phyloP scores from a whole-genome alignment of 2,888 invertebrate species.

The Sabatieria punctata region DNA sequence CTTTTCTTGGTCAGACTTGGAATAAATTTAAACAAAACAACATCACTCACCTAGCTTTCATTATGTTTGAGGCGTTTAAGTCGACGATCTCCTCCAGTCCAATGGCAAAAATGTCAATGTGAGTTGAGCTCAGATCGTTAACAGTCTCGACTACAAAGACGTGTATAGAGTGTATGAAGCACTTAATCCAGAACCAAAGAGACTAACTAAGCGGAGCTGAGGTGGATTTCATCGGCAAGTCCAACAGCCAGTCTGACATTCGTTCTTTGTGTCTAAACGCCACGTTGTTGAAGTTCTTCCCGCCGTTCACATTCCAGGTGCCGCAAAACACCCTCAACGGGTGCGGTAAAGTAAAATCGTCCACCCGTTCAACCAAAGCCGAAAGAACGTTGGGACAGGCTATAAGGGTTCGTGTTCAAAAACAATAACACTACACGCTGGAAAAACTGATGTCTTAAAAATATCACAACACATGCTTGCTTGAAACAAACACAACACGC shows the following conservation, averaged over 20 bases:
- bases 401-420: too few relatives aligned
- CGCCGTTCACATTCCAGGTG: slow-evolving; percentile 98
- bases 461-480: too few relatives aligned
- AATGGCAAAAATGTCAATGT: slow-evolving; percentile 85
- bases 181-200: too few relatives aligned
- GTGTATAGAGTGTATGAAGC: too few relatives aligned
- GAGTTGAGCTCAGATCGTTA: slow-evolving; percentile 40
- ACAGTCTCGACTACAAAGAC: slow-evolving; percentile 11
- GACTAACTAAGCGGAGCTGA: too few relatives aligned
- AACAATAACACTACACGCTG: background rate
- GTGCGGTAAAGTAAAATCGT: slow-evolving; percentile 54
- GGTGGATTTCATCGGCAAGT: slow-evolving; percentile 6
- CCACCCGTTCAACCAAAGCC: slow-evolving; percentile 65
- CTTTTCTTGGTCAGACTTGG: too few relatives aligned
- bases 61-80: slow-evolving; percentile 90
- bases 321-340: slow-evolving; percentile 66
- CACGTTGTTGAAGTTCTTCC: slow-evolving; percentile 89
- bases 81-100: slow-evolving; percentile 99
- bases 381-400: slow-evolving; percentile 62
- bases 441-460: too few relatives aligned
- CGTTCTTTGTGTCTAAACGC: slow-evolving; percentile 42
- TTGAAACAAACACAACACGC: too few relatives aligned
- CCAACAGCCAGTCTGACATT: slow-evolving; percentile 36
- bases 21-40: too few relatives aligned
- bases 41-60: slow-evolving; percentile 65